Evolutionary conservation across 2,888 invertebrate genomes (phyloP).

Genomic region (Sycophila texana): DNA sequence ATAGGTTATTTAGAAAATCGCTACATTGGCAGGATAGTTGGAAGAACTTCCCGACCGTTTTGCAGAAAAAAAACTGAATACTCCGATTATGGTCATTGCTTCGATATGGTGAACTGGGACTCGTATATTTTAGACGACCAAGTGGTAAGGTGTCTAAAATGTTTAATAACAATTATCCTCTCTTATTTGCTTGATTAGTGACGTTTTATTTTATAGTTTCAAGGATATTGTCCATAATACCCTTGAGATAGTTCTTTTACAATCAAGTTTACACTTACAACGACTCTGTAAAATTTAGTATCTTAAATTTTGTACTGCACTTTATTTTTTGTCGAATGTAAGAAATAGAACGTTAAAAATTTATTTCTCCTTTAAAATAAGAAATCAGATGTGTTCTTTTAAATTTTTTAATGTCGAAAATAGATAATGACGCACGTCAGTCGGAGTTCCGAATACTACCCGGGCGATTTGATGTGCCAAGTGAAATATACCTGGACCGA

Average conservation of each 20-base stretch:
- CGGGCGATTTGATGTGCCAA: conserved; percentile 77
- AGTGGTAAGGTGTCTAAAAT: conserved; percentile 61
- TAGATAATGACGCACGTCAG: conserved; percentile 76
- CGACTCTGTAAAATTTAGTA: too few species aligned
- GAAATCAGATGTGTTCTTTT: background rate
- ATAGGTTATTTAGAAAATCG: conserved; percentile 74
- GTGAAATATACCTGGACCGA: conserved; percentile 77
- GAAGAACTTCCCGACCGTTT: conserved; percentile 74
- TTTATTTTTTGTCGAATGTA: background rate
- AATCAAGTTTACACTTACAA: too few species aligned
- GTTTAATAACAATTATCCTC: too few species aligned
- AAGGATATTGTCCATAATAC: too few species aligned
- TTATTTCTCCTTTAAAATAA: too few species aligned
- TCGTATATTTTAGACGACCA: conserved; percentile 62
- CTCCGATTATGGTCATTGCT: conserved; percentile 68
- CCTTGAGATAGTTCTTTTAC: too few species aligned
- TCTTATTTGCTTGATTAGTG: too few species aligned
- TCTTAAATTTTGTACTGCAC: too few species aligned
- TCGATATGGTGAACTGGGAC: conserved; percentile 77
- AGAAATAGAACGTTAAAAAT: too few species aligned
- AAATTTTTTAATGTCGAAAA: background rate
- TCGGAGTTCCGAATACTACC: conserved; percentile 77
- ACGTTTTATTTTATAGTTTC: too few species aligned
- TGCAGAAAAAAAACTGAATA: conserved; percentile 53
- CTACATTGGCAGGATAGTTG: conserved; percentile 79